A percentile compares a stretch with the other conserved stretches of the same genome.
Conservation (phyloP, 2,113 vertebrate species). For the Acrocephalus kingi region DNA sequence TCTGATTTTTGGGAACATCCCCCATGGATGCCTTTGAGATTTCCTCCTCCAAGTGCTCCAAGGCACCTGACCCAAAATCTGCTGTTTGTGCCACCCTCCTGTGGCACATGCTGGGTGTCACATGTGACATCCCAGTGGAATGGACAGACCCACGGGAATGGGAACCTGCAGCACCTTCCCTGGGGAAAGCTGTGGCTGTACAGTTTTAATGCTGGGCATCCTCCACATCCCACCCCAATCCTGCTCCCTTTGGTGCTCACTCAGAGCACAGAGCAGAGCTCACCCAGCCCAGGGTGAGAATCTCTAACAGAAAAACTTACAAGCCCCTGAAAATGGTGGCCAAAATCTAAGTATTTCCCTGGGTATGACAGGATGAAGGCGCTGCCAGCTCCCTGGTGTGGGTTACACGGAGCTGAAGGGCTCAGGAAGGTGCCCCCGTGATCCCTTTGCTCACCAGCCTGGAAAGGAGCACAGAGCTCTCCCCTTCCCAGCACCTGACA, state of each 20-base stretch:
- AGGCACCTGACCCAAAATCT: neutral
- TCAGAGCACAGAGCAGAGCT: fast-evolving
- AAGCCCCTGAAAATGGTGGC: neutral
- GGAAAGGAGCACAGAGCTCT: neutral
- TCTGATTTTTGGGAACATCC: neutral
- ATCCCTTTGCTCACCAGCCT: neutral
- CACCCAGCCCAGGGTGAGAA: neutral
- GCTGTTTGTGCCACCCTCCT: neutral
- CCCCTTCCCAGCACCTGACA: neutral
- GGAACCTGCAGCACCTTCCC: neutral
- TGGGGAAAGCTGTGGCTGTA: neutral
- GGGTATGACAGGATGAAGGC: neutral
- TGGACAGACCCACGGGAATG: fast-evolving
- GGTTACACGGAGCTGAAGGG: fast-evolving
- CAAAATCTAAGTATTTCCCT: neutral
- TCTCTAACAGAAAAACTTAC: neutral
- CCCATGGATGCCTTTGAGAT: neutral
- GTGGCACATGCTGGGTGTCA: neutral
- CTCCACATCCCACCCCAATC: neutral
- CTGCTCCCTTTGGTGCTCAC: neutral
- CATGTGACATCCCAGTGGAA: fast-evolving
- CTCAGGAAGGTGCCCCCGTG: neutral
- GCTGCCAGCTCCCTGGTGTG: neutral
- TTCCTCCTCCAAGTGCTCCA: neutral
- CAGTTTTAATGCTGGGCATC: neutral